Evolutionary conservation across 2,113 vertebrate genomes (phyloP).

Genomic region (Malurus elegans): DNA sequence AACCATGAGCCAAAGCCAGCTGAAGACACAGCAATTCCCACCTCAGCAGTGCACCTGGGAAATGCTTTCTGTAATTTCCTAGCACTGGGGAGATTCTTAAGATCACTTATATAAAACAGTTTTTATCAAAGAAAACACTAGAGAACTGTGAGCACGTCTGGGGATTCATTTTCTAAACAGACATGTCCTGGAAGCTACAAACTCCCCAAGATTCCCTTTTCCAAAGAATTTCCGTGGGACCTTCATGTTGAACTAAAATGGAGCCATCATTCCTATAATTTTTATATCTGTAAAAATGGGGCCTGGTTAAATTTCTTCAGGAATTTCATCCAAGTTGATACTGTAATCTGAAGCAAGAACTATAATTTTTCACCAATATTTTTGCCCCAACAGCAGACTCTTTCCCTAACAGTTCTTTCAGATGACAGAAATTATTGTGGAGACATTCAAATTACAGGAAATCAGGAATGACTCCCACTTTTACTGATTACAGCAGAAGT

Average conservation of each 20-base stretch:
- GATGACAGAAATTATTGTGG: not conserved
- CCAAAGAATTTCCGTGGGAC: not conserved
- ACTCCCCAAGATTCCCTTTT: not conserved
- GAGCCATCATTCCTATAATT: not conserved
- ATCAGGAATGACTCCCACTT: not conserved
- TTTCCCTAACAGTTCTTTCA: not conserved
- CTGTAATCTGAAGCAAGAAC: not conserved
- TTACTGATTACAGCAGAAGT: not conserved
- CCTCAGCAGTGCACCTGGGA: not conserved
- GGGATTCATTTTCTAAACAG: not conserved
- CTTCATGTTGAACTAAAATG: fast-evolving
- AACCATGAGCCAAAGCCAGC: not conserved
- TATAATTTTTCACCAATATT: not conserved
- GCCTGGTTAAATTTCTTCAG: not conserved
- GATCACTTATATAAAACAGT: fast-evolving
- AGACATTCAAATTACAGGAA: not conserved
- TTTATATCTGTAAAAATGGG: not conserved
- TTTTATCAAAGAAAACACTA: not conserved
- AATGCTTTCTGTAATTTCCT: not conserved
- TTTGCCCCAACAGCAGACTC: not conserved
- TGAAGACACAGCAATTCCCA: not conserved
- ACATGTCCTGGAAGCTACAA: not conserved
- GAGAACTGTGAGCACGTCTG: not conserved
- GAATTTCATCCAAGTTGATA: not conserved
- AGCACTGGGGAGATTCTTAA: not conserved